Base-by-base conservation (phyloP, 2,888 invertebrate genomes). In the Lamellibrachia columna region DNA sequence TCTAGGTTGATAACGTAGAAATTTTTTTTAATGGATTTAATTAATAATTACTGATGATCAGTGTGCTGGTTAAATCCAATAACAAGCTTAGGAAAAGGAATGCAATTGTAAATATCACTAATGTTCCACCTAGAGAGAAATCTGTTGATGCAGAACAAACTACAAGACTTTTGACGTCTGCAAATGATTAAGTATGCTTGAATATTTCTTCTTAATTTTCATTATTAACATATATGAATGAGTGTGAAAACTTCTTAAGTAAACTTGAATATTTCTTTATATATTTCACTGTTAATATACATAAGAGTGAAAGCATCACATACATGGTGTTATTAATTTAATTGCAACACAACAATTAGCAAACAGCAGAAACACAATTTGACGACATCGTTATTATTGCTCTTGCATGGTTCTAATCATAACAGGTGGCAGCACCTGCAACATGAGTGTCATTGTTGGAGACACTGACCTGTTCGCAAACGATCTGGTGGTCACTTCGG, bases 401-500 rank as follows among this genome's bases (percentile, higher is more conserved):
- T 2, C 6, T 22, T 75, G 22, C 6, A 22, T 75, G 22, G 75
- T n/a, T 0, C 22, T 22, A 3, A 1, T 75, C 15, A 75, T n/a
- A 75, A 15, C 11, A 75, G 75, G 75, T 11, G 75, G 75, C 75
- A 75, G 75, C 22, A 75, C 75, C 15, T 22, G 40, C 40, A 40
- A 40, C 40, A 40, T 1, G 40, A 40, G 40, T 40, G 40, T 40
- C 40, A 40, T 40, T 40, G 40, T 40, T 40, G 40, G 15, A 22
- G 22, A n/a, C 22, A 91, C 22, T 52, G 93, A 96, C 96, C 95
- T 96, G 96, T 95, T 96, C 96, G 95, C 96, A 96, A 60, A 96
- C 96, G 93, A 96, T 96, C 93, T 96, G 96, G 93, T 96, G 96
- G 93, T 96, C 96, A 55, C 95, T 94, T 90, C 96, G 94, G 93